phyloP scores from a whole-genome alignment of 2,888 invertebrate species.

The Tachystola acroxantha region DNA sequence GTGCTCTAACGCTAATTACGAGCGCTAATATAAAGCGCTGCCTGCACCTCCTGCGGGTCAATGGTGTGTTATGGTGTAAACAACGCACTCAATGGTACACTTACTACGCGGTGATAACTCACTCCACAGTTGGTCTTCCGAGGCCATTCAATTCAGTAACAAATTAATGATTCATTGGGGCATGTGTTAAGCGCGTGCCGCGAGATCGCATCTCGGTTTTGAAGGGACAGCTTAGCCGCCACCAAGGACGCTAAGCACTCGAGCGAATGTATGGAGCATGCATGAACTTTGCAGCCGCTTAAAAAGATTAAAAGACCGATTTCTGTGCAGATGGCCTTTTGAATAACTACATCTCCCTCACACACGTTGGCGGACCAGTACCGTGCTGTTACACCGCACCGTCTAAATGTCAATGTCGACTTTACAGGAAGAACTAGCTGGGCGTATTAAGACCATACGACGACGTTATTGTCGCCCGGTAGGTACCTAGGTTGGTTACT shows the following conservation, averaged over 20 bases:
- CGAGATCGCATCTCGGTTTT: conserved; percentile 34
- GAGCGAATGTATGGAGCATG: conserved; percentile 40
- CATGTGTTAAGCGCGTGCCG: conserved; percentile 24
- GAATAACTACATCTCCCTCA: conserved; percentile 26
- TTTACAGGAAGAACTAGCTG: conserved; percentile 55
- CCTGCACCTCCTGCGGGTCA: neutral
- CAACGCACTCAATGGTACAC: neutral
- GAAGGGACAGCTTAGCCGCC: conserved; percentile 37
- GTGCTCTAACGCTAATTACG: conserved; percentile 52
- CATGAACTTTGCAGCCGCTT: conserved; percentile 40
- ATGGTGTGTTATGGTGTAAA: neutral
- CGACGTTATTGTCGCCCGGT: conserved; percentile 28
- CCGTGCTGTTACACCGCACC: conserved; percentile 22
- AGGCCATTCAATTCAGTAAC: too few relatives aligned
- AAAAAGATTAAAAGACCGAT: conserved; percentile 32
- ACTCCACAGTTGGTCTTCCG: neutral
- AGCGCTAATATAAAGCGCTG: conserved; percentile 28
- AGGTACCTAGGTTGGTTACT: conserved; percentile 16
- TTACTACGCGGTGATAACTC: neutral
- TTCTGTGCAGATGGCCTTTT: conserved; percentile 37
- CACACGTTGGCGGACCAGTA: conserved; percentile 33
- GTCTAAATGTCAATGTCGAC: conserved; percentile 67
- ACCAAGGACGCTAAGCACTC: conserved; percentile 50
- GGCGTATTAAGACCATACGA: conserved; percentile 38
- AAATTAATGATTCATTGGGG: too few relatives aligned